Conservation (phyloP, 2,113 vertebrate genomes). For the Andinoacara biseriatus region DNA sequence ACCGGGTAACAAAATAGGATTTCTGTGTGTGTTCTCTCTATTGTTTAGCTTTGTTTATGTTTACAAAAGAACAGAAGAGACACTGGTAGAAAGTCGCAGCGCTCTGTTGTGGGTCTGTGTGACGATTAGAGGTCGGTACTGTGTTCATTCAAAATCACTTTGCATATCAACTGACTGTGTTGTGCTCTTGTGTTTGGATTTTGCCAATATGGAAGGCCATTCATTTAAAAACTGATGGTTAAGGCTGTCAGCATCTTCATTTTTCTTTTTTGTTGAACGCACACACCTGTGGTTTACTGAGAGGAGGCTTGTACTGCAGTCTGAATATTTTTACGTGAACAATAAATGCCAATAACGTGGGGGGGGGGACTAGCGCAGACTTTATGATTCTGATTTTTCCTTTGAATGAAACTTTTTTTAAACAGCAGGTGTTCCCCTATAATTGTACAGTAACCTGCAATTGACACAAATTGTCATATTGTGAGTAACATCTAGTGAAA, state of each 20-base stretch:
- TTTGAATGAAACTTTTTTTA: neutral
- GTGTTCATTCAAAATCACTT: slow-evolving; percentile 50
- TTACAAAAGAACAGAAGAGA: slow-evolving; percentile 58
- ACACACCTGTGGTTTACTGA: slow-evolving; percentile 15
- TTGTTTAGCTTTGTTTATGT: slow-evolving; percentile 68
- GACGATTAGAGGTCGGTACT: slow-evolving; percentile 37
- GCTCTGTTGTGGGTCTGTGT: slow-evolving; percentile 59
- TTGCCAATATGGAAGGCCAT: slow-evolving; percentile 33
- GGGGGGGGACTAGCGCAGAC: neutral
- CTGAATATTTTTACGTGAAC: slow-evolving; percentile 18
- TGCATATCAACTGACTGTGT: slow-evolving; percentile 37
- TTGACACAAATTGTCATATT: neutral
- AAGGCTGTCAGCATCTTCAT: slow-evolving; percentile 38
- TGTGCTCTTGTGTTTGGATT: slow-evolving; percentile 28
- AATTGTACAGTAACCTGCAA: slow-evolving; percentile 1
- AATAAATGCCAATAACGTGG: slow-evolving; percentile 18
- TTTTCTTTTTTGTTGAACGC: neutral
- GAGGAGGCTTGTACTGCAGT: neutral
- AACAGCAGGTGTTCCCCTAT: slow-evolving; percentile 27
- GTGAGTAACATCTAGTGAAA: neutral
- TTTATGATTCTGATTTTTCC: slow-evolving; percentile 8
- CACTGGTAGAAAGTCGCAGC: slow-evolving; percentile 50
- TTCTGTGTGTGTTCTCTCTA: slow-evolving; percentile 62
- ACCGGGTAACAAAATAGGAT: slow-evolving; percentile 49
- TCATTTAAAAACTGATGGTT: slow-evolving; percentile 26